Base-by-base conservation (phyloP, 53 echinoderm and acorn worm species). In the Hippasteria phrygiana region DNA sequence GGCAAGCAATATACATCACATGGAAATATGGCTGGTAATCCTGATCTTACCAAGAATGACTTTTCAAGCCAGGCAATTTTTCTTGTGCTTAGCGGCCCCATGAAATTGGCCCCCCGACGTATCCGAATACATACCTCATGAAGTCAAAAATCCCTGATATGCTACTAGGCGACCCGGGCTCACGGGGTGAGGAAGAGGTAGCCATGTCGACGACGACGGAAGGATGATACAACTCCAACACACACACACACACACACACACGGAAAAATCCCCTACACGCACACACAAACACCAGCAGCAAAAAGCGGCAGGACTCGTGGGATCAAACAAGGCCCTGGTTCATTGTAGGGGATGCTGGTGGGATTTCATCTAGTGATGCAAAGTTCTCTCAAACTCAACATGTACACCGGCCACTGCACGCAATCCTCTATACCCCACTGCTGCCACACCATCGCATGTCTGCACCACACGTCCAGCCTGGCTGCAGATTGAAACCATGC, bases 111-210 rank as follows among this genome's bases (percentile, higher is more conserved):
- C n/a, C 39, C 9, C 33, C 5, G 71, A 32, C 20, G 16, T 40
- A 28, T 42, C 18, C n/a, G 28, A 24, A 24, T 34, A 40, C 87
- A 20, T 88, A 88, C 88, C 88, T 88, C 88, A 88, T 88, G 47
- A 88, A 88, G 77, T 88, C 88, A 77, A 88, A 88, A 33, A 88
- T 88, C 37, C 88, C 88, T 64, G 88, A 76, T 63, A 88, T 88
- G 56, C 64, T 88, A 43, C 77, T 88, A 4, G 88, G 88, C 17
- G 88, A 88, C 41, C 65, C 28, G 2, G 88, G 88, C 46, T 88
- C 88, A 20, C 88, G 78, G 26, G 78, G 78, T 39, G 78, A 78
- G 0, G 78, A 78, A 1, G 78, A 78, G 59, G 78, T 78, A 62
- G 78, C 78, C 78, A 78, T 78, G 59, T 35, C 20, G n/a, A 18